These are phyloP conservation scores for Melopsittacus undulatus DNA, from an alignment of 2,797 vertebrate genomes.

Conservation along the genomic window DNA sequence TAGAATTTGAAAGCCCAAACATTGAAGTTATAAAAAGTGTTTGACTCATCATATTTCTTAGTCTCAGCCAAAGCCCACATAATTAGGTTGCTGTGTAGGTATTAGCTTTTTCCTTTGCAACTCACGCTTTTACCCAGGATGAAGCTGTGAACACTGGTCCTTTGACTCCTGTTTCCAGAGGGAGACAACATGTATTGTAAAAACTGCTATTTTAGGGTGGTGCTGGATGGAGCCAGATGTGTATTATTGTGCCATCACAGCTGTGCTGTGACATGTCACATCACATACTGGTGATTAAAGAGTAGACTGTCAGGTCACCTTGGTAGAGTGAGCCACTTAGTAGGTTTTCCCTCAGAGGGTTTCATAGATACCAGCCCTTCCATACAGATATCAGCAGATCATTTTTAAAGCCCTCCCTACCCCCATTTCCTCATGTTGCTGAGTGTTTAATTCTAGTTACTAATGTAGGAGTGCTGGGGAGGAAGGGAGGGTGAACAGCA, in stretches of 20 bases:
- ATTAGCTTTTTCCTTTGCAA: neutral
- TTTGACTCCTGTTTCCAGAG: neutral
- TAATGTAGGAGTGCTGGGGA: neutral
- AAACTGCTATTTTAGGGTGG: neutral
- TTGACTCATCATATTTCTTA: neutral
- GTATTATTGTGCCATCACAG: neutral
- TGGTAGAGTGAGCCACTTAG: neutral
- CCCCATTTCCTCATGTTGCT: neutral
- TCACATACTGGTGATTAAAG: neutral
- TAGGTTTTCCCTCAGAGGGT: neutral
- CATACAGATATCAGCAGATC: neutral
- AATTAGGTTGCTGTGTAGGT: neutral
- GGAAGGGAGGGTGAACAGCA: neutral
- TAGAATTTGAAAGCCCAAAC: neutral
- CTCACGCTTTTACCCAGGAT: neutral
- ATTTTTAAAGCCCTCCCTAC: neutral
- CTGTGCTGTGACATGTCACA: neutral
- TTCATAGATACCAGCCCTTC: neutral
- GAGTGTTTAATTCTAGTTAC: neutral
- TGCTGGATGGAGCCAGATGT: neutral
- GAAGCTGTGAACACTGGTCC: neutral
- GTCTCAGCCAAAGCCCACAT: neutral
- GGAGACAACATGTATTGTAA: neutral
- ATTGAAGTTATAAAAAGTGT: neutral
- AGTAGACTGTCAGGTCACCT: neutral